Conservation (phyloP, 2,797 vertebrate species). For the Gephyroberyx darwinii region DNA sequence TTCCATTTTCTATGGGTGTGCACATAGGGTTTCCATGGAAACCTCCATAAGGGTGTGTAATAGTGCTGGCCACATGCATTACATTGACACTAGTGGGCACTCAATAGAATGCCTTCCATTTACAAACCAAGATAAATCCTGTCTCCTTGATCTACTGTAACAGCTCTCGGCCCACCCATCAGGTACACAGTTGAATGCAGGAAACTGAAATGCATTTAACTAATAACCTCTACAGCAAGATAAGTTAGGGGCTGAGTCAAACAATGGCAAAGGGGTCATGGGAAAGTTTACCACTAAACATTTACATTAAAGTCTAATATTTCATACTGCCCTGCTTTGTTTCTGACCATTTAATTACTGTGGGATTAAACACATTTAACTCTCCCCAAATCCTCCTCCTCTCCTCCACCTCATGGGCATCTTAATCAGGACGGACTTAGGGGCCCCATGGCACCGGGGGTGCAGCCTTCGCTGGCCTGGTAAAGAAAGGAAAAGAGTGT, state of each 20-base stretch:
- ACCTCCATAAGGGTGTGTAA: background rate
- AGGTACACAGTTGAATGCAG: conserved; percentile 5
- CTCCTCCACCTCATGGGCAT: conserved; percentile 31
- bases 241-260: conserved; percentile 27
- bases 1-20: conserved; percentile 21
- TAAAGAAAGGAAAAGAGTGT: conserved; percentile 74
- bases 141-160: conserved; percentile 4
- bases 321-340: conserved; percentile 56
- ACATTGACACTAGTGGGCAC: background rate
- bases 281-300: conserved; percentile 70
- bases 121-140: conserved; percentile 5
- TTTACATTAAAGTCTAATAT: conserved; percentile 58
- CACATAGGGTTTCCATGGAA: conserved; percentile 30
- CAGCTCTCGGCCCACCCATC: conserved; percentile 13
- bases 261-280: conserved; percentile 61
- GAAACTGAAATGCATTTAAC: conserved; percentile 23
- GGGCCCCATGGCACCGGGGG: conserved; percentile 48
- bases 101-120: conserved; percentile 2
- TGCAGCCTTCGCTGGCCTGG: conserved; percentile 58
- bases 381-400: conserved; percentile 24
- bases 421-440: conserved; percentile 62
- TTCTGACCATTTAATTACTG: conserved; percentile 63
- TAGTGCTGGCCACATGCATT: conserved; percentile 4
- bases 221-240: conserved; percentile 14
- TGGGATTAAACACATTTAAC: conserved; percentile 64